Conservation (phyloP, 2,888 invertebrate genomes). For the Pyrocoelia pectoralis region DNA sequence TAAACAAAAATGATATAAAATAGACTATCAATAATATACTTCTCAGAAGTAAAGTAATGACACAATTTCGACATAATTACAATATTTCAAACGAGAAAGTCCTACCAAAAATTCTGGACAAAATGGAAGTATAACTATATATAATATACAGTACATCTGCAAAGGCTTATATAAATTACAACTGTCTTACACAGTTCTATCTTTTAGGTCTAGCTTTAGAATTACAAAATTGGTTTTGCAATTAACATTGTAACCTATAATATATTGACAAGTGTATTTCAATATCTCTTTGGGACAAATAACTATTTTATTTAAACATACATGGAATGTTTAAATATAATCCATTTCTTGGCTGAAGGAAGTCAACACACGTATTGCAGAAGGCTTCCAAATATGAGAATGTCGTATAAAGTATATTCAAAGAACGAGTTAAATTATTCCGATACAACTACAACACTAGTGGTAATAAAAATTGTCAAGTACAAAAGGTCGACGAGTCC, state of each 20-base stretch:
- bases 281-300: slow-evolving; percentile 43
- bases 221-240: slow-evolving; percentile 52
- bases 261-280: slow-evolving; percentile 57
- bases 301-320: slow-evolving; percentile 42
- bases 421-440: slow-evolving; percentile 11
- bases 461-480: neutral
- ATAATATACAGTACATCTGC: slow-evolving; percentile 58
- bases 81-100: slow-evolving; percentile 30
- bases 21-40: slow-evolving; percentile 44
- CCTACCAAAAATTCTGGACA: slow-evolving; percentile 52
- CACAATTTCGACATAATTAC: slow-evolving; percentile 34
- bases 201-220: slow-evolving; percentile 56
- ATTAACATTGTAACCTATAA: slow-evolving; percentile 40
- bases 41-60: slow-evolving; percentile 55
- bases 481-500: neutral
- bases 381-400: slow-evolving; percentile 23
- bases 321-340: slow-evolving; percentile 56
- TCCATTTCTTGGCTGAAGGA: slow-evolving; percentile 26
- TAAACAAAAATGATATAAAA: slow-evolving; percentile 1
- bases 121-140: slow-evolving; percentile 51
- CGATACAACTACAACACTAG: neutral
- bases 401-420: slow-evolving; percentile 13
- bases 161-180: slow-evolving; percentile 59
- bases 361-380: slow-evolving; percentile 27
- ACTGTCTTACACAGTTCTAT: slow-evolving; percentile 56